Evolutionary conservation across 1,140 invertebrate genomes (phyloP).

Genomic region (Ephestia elutella): DNA sequence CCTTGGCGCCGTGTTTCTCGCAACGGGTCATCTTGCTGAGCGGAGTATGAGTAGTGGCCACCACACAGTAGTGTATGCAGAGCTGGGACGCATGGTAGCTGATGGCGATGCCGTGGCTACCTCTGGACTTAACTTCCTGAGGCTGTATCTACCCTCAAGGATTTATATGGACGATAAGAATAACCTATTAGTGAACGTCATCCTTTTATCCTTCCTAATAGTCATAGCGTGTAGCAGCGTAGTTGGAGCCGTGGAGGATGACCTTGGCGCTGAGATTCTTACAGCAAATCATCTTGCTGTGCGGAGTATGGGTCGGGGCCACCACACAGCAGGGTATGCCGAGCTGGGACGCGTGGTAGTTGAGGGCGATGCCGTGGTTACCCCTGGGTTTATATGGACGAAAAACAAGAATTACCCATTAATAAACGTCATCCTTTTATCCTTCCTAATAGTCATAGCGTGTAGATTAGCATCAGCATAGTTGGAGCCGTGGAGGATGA

Average conservation of each 20-base stretch:
- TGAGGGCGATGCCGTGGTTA: constrained; percentile 88
- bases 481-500: constrained; percentile 85
- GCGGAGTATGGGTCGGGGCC: constrained; percentile 88
- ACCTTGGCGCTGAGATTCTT: constrained; percentile 86
- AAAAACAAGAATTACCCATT: constrained; percentile 79
- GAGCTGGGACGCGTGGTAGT: constrained; percentile 86
- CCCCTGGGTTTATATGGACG: constrained; percentile 80
- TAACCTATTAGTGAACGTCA: constrained; percentile 90
- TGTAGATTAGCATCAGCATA: constrained; percentile 86
- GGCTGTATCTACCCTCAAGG: too few species aligned
- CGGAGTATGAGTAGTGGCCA: constrained; percentile 89
- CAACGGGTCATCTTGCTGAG: constrained; percentile 92
- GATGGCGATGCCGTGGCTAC: constrained; percentile 89
- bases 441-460: constrained; percentile 81
- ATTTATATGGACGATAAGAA: not conserved
- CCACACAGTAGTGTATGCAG: constrained; percentile 88
- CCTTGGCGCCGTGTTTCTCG: constrained; percentile 84
- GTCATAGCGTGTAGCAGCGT: constrained; percentile 83
- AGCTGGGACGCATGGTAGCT: constrained; percentile 87
- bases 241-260: constrained; percentile 84
- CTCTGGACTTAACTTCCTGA: too few species aligned
- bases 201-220: constrained; percentile 79
- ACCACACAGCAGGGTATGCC: constrained; percentile 90
- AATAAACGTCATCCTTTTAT: constrained; percentile 83
- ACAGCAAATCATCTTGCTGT: constrained; percentile 92